A percentile compares a stretch with the other conserved stretches of the same genome.
Conservation (phyloP, 2,113 vertebrate genomes). For the Regulus satrapa region DNA sequence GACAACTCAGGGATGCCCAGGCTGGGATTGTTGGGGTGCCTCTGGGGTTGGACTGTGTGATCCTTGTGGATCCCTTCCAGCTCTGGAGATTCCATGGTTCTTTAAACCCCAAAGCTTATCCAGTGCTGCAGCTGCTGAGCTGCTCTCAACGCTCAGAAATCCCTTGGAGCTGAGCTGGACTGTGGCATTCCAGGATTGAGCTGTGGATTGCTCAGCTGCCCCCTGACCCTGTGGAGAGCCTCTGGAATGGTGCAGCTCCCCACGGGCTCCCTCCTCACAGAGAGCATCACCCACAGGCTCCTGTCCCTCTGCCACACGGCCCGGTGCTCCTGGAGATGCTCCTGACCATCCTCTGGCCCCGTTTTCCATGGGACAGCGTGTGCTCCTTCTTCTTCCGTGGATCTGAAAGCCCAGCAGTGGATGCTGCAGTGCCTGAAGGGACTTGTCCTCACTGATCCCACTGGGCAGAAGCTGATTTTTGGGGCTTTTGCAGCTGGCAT, state of each 20-base stretch:
- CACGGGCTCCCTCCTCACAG: fast-evolving
- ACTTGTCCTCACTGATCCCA: fast-evolving
- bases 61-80: background rate
- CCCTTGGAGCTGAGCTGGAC: background rate
- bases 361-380: fast-evolving
- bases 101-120: background rate
- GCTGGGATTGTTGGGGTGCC: background rate
- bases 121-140: background rate
- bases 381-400: background rate
- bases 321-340: background rate
- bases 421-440: background rate
- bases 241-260: background rate
- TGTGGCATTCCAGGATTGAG: fast-evolving
- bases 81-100: background rate
- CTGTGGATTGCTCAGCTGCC: background rate
- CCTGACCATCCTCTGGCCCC: background rate
- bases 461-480: background rate
- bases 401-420: background rate
- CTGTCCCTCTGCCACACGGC: fast-evolving
- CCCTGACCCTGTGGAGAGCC: fast-evolving
- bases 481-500: background rate
- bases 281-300: fast-evolving
- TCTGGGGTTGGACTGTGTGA: background rate
- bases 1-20: background rate
- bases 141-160: background rate